Percentiles rank a stretch among this genome's conserved stretches.
phyloP scores from a whole-genome alignment of 2,888 invertebrate species.

The Tenthredo distinguenda region DNA sequence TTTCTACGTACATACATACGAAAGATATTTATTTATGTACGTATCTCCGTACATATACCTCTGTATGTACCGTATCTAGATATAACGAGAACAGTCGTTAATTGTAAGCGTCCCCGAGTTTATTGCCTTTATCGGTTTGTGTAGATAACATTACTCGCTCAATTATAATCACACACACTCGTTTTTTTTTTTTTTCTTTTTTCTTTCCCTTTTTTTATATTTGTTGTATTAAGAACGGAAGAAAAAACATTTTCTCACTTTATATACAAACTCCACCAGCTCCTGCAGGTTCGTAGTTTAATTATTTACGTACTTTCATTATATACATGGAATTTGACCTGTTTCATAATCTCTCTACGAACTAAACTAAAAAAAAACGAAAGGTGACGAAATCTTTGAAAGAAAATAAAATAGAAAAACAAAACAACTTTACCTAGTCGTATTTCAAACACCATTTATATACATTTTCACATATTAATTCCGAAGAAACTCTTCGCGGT shows the following conservation, averaged over 20 bases:
- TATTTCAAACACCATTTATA: not conserved
- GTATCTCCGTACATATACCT: not conserved
- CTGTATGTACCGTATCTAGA: not conserved
- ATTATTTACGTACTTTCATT: too few relatives aligned
- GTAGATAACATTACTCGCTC: not conserved
- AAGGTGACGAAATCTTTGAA: not conserved
- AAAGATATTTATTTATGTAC: not conserved
- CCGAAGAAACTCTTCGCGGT: not conserved
- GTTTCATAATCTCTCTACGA: too few relatives aligned
- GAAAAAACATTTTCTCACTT: too few relatives aligned
- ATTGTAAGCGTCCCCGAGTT: not conserved
- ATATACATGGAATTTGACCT: too few relatives aligned
- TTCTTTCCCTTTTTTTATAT: not conserved
- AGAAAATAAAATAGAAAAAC: not conserved
- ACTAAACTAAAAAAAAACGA: not conserved
- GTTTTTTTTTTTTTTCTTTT: not conserved
- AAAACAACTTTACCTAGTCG: not conserved
- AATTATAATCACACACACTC: conserved; percentile 5
- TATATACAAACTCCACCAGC: too few relatives aligned
- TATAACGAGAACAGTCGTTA: conserved; percentile 9
- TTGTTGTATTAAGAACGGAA: too few relatives aligned
- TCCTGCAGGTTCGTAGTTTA: too few relatives aligned
- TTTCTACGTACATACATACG: not conserved
- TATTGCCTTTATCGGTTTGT: not conserved
- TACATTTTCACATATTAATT: not conserved